phyloP scores from a whole-genome alignment of 2,888 invertebrate species.

The Agapetus fuscipes region DNA sequence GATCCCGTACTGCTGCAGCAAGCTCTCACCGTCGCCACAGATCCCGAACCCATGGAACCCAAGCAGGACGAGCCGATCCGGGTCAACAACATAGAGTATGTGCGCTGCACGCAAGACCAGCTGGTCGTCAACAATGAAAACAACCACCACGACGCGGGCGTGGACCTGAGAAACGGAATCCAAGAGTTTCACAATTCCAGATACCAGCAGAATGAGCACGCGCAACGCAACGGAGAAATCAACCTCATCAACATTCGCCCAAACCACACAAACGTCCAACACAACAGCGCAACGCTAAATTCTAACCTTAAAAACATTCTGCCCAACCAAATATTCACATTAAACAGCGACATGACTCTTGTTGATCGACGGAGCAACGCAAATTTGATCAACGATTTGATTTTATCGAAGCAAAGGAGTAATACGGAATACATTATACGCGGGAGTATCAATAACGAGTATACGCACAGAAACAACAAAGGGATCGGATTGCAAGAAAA shows the following conservation, averaged over 20 bases:
- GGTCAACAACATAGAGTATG: constrained; percentile 20
- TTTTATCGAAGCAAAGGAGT: constrained; percentile 9
- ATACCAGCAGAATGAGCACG: constrained; percentile 15
- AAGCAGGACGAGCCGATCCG: constrained; percentile 1
- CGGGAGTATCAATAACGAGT: constrained; percentile 6
- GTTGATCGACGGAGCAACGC: constrained; percentile 13
- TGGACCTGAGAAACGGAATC: constrained; percentile 19
- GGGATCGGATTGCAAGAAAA: constrained; percentile 8
- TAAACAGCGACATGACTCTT: constrained; percentile 14
- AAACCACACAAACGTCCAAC: constrained; percentile 4
- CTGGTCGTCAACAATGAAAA: constrained; percentile 10
- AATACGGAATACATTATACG: constrained; percentile 14
- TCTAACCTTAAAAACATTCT: constrained; percentile 14
- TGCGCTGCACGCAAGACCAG: constrained; percentile 15
- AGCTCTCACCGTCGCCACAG: constrained; percentile 33
- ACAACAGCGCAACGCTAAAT: constrained; percentile 12
- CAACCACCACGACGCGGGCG: constrained; percentile 9
- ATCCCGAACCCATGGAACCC: constrained; percentile 25
- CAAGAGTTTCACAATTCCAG: constrained; percentile 14
- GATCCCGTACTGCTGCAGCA: constrained; percentile 34
- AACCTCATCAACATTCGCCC: constrained; percentile 10
- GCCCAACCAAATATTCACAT: constrained; percentile 11
- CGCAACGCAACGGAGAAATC: constrained; percentile 18
- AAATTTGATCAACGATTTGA: constrained; percentile 10
- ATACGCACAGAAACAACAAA: constrained; percentile 7